Evolutionary conservation across 1,140 invertebrate species (phyloP).

Genomic region (Trachymyrmex cornetzi): DNA sequence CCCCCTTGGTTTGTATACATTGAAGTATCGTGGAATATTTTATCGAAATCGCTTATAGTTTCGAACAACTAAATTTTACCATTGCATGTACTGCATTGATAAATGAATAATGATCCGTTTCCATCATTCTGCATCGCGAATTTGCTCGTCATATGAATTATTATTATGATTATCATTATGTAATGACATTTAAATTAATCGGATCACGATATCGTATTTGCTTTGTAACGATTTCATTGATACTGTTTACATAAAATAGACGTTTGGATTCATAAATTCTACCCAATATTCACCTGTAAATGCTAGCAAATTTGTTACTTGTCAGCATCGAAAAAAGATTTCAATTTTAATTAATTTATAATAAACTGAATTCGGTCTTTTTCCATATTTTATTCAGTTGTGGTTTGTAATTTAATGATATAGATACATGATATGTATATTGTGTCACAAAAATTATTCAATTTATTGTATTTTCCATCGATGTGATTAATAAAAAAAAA

Average conservation of each 20-base stretch:
- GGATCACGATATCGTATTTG: conserved; percentile 4
- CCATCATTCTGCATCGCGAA: not conserved
- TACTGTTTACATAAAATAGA: not conserved
- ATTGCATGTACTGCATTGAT: not conserved
- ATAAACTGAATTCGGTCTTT: not conserved
- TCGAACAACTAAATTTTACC: conserved; percentile 20
- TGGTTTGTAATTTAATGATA: not conserved
- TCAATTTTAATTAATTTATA: conserved; percentile 2
- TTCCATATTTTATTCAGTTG: not conserved
- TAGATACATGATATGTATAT: not conserved
- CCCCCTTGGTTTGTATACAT: too few species aligned
- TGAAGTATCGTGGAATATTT: not conserved
- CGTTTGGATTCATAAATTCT: conserved; percentile 3
- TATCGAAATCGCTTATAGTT: not conserved
- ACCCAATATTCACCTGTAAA: not conserved
- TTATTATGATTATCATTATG: not conserved
- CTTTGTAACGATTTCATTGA: conserved; percentile 9
- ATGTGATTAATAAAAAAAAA: conserved; percentile 12
- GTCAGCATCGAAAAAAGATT: not conserved
- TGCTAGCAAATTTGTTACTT: not conserved
- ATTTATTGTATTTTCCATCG: not conserved
- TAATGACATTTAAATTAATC: conserved; percentile 38
- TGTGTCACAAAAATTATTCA: not conserved
- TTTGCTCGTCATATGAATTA: not conserved
- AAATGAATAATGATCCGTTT: conserved; percentile 24